Evolutionary conservation across 2,888 invertebrate species (phyloP).

Genomic region (Antitype chi): DNA sequence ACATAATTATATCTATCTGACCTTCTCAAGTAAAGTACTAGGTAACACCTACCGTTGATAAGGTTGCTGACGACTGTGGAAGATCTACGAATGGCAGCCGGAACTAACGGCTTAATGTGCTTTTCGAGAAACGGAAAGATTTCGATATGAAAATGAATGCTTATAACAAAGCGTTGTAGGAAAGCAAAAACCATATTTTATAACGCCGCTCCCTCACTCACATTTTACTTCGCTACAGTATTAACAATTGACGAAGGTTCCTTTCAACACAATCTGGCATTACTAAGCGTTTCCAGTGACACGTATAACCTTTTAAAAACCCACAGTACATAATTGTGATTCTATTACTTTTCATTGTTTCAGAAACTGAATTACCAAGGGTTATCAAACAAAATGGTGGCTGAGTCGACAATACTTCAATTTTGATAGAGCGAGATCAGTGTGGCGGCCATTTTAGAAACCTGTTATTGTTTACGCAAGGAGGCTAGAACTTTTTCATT

Average conservation of each 20-base stretch:
- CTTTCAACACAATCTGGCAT: slow-evolving; percentile 35
- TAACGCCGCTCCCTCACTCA: neutral
- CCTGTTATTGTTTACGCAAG: slow-evolving; percentile 14
- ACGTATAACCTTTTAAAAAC: slow-evolving; percentile 58
- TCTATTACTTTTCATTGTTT: slow-evolving; percentile 57
- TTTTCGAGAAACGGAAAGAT: too few species aligned
- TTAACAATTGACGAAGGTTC: slow-evolving; percentile 43
- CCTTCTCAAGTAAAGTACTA: neutral
- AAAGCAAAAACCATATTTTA: slow-evolving; percentile 27
- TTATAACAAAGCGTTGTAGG: neutral
- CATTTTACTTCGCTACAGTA: neutral
- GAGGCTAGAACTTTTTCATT: neutral
- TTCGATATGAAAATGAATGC: neutral
- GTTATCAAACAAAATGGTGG: slow-evolving; percentile 41
- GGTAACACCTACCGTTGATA: neutral
- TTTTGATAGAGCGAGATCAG: slow-evolving; percentile 27
- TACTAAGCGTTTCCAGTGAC: slow-evolving; percentile 55
- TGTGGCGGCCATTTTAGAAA: slow-evolving; percentile 36
- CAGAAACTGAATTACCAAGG: slow-evolving; percentile 47
- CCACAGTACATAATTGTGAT: slow-evolving; percentile 33
- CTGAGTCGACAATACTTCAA: slow-evolving; percentile 32
- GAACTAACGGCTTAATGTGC: too few species aligned
- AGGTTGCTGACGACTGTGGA: neutral
- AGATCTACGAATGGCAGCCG: neutral
- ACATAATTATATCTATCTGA: neutral